Percentiles rank a stretch among this genome's conserved stretches.
phyloP scores from a whole-genome alignment of 2,113 vertebrate species.

The Cheilinus undulatus region DNA sequence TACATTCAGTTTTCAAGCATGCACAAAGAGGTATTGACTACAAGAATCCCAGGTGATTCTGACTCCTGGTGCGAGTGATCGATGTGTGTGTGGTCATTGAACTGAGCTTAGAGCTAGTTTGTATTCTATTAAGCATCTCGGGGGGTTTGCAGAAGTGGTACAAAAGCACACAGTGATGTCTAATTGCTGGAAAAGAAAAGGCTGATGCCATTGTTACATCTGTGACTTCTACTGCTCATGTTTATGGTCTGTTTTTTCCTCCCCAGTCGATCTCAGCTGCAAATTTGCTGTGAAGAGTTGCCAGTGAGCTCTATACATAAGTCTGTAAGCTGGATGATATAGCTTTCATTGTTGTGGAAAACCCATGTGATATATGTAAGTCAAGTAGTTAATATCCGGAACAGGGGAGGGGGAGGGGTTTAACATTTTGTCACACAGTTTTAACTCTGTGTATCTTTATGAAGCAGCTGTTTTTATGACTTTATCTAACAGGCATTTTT shows the following conservation, averaged over 20 bases:
- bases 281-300: conserved; percentile 7
- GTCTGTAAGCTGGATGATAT: conserved; percentile 3
- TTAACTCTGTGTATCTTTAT: not conserved
- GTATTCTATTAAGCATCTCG: conserved; percentile 75
- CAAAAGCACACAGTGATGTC: conserved; percentile 59
- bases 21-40: conserved; percentile 69
- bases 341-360: conserved; percentile 2
- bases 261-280: not conserved
- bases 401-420: not conserved
- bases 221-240: not conserved
- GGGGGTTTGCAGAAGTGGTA: conserved; percentile 53
- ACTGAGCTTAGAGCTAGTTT: conserved; percentile 69
- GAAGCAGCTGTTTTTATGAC: not conserved
- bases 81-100: conserved; percentile 70
- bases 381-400: not conserved
- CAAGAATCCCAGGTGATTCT: conserved; percentile 57
- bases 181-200: conserved; percentile 59
- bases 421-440: too few species aligned
- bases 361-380: not conserved
- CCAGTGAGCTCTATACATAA: not conserved
- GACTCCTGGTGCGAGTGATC: conserved; percentile 62
- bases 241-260: not conserved
- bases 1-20: conserved; percentile 61
- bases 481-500: not conserved
- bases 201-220: conserved; percentile 14